Evolutionary conservation across 2,888 invertebrate genomes (phyloP), one percentile per base, ranked within the genome.

Genomic region (Desoria tigrina): DNA sequence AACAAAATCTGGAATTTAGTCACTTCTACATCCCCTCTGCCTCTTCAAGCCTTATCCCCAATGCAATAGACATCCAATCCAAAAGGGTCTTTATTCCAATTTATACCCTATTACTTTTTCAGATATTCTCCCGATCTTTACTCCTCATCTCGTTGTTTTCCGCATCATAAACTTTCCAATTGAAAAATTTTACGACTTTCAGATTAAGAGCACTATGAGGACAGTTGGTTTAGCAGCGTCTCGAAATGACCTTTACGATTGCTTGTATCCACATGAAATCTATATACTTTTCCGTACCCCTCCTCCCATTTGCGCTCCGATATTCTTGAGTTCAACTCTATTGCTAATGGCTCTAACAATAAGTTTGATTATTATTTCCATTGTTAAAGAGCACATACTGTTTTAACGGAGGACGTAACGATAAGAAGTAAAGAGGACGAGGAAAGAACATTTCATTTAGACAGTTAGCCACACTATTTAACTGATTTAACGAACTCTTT

Each of bases 151-250:
- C 45, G 23, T 55, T 28, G 55, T 55, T 55, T 55, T 55, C 55
- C 55, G 21, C 55, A 16, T 28, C 55, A 55, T 55, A 55, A 55
- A 55, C n/a, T 55, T 55, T 18, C 32, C 55, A 28, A 55, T 55
- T 55, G 28, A 32, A 55, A 55, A 55, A 28, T 55, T 55, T 55
- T 55, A 55, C 55, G 55, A 55, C 28, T 28, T 55, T 21, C 21
- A 24, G 51, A 51, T 51, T 51, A 51, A 51, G 51, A n/a, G 45
- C 16, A 23, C 32, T 32, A 32, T 4, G 32, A 32, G 32, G 32
- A 32, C 32, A 32, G 32, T 32, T 32, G 32, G 32, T 32, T 32
- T 32, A 11, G 32, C 32, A n/a, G n/a, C n/a, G n/a, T 32, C 32
- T 32, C 32, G 11, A 32, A 32, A 32, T 32, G 32, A 32, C 32